A percentile compares a stretch with the other conserved stretches of the same genome.
Evolutionary conservation across 2,888 invertebrate genomes (phyloP).

Genomic region (Gymnoscelis rufifasciata): DNA sequence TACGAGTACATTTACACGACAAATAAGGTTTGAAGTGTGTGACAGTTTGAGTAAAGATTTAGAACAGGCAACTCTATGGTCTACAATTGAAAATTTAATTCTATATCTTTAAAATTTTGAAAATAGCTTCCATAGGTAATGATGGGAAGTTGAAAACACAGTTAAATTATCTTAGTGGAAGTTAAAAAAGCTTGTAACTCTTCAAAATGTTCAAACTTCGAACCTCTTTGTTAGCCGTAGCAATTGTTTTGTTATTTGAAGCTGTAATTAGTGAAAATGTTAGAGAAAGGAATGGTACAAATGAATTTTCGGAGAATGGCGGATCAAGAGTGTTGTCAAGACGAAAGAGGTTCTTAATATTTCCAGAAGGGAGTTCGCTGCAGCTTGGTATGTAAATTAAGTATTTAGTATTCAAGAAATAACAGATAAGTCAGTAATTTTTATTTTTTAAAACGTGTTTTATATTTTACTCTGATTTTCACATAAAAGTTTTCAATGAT

Average conservation of each 20-base stretch:
- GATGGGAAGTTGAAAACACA: slow-evolving; percentile 10
- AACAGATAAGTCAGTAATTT: slow-evolving; percentile 21
- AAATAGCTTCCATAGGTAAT: slow-evolving; percentile 40
- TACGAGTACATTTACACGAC: slow-evolving; percentile 39
- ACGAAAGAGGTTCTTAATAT: slow-evolving; percentile 78
- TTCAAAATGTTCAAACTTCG: slow-evolving; percentile 21
- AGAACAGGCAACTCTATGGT: slow-evolving; percentile 41
- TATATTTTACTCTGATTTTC: too few species aligned
- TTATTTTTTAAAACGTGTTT: too few species aligned
- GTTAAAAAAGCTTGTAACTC: slow-evolving; percentile 17
- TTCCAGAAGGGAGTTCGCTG: slow-evolving; percentile 80
- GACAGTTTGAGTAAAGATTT: slow-evolving; percentile 53
- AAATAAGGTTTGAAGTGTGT: slow-evolving; percentile 34
- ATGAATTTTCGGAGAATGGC: slow-evolving; percentile 41
- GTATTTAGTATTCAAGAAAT: slow-evolving; percentile 30
- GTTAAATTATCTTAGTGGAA: slow-evolving; percentile 18
- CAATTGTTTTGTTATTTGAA: slow-evolving; percentile 36
- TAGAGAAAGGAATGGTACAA: slow-evolving; percentile 37
- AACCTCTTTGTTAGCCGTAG: slow-evolving; percentile 24
- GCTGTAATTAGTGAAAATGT: slow-evolving; percentile 40
- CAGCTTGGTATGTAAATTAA: slow-evolving; percentile 74
- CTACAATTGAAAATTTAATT: slow-evolving; percentile 19
- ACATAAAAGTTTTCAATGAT: too few species aligned
- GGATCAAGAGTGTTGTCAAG: slow-evolving; percentile 64
- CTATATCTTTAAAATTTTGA: slow-evolving; percentile 2